Conservation (phyloP, 1,140 invertebrate genomes). For the Drosophila neocordata region DNA sequence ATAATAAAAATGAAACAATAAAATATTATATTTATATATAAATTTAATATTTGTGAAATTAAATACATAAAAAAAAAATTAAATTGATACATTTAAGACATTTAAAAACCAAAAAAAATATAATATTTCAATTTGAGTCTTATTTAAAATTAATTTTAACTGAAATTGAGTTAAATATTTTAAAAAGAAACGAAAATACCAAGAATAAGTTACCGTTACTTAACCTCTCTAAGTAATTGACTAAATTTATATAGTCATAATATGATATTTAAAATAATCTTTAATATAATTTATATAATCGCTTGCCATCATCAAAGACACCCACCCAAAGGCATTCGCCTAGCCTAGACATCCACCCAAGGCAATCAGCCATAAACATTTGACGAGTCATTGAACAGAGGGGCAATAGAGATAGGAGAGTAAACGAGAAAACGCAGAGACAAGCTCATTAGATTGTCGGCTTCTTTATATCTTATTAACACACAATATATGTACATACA, state of each 20-base stretch:
- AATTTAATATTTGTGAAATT: background rate
- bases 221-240: no score
- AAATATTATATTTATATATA: background rate
- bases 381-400: conserved; percentile 39
- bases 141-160: no score
- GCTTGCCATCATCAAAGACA: conserved; percentile 41
- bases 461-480: conserved; percentile 38
- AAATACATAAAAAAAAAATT: no score
- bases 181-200: no score
- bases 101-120: no score
- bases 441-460: conserved; percentile 18
- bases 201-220: no score
- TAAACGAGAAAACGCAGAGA: conserved; percentile 3
- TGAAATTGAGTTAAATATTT: no score
- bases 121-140: no score
- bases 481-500: conserved; percentile 10
- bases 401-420: background rate
- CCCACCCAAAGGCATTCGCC: conserved; percentile 28
- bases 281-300: conserved; percentile 5
- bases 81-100: no score
- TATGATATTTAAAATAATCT: conserved; percentile 28
- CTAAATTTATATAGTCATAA: background rate
- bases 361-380: conserved; percentile 48
- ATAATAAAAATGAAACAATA: no score
- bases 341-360: conserved; percentile 35